phyloP scores from a whole-genome alignment of 2,113 vertebrate species.

The Nothocercus nigrocapillus region DNA sequence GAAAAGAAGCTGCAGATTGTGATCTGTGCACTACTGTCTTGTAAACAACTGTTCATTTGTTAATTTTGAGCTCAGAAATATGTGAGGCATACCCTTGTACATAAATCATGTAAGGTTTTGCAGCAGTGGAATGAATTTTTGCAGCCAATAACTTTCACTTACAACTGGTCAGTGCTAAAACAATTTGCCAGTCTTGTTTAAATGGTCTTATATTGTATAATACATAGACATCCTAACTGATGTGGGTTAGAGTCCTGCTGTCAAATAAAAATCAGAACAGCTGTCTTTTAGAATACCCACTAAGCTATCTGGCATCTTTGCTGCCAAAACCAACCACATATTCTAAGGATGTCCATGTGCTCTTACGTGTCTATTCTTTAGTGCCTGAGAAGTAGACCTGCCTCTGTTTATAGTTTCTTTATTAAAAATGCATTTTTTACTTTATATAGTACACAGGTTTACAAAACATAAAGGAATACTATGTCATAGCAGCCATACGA shows the following conservation, averaged over 20 bases:
- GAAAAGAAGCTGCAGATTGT: neutral
- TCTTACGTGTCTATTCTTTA: neutral
- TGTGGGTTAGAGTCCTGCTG: neutral
- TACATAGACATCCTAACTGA: neutral
- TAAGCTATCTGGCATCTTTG: neutral
- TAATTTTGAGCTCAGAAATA: neutral
- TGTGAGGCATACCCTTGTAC: neutral
- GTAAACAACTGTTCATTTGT: neutral
- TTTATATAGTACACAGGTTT: neutral
- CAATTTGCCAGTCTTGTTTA: conserved; percentile 19
- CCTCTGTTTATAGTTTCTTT: neutral
- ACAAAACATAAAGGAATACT: neutral
- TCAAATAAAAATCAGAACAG: neutral
- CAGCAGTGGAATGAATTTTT: neutral
- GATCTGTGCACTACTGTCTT: neutral
- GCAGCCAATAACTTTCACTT: neutral
- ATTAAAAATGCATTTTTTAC: neutral
- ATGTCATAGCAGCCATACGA: neutral
- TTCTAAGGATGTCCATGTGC: neutral
- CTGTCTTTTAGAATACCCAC: neutral
- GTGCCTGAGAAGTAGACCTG: neutral
- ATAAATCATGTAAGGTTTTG: neutral
- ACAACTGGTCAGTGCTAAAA: neutral
- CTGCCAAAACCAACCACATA: neutral
- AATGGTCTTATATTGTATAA: neutral